Conservation (phyloP, 2,113 vertebrate genomes). For the Chaetura pelagica region DNA sequence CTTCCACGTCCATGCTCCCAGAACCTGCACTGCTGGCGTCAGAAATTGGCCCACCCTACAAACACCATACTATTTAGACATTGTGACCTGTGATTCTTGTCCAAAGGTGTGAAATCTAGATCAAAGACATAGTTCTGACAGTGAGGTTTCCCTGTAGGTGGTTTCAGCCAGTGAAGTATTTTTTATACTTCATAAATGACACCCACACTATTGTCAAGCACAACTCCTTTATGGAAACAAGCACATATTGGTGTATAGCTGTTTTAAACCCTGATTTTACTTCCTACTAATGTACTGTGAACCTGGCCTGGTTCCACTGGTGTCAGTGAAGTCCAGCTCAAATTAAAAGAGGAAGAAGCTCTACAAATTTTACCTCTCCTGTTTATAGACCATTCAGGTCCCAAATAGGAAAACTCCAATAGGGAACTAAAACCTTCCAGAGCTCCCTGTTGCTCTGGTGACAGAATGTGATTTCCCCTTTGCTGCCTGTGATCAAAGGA, state of each 20-base stretch:
- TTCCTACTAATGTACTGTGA: background rate
- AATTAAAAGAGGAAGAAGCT: background rate
- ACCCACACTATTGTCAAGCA: conserved; percentile 45
- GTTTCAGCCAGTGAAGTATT: background rate
- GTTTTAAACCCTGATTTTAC: conserved; percentile 9
- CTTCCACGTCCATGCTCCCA: rapidly evolving
- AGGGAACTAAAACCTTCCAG: background rate
- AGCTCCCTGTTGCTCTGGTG: background rate
- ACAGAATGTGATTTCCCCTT: background rate
- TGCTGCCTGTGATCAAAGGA: background rate
- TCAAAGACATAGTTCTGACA: background rate
- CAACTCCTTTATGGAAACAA: background rate
- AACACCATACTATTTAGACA: background rate
- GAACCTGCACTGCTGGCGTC: background rate
- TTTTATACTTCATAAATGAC: conserved; percentile 34
- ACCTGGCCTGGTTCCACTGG: background rate
- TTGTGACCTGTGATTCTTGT: background rate
- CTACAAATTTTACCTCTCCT: background rate
- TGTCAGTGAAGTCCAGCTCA: background rate
- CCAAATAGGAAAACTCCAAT: background rate
- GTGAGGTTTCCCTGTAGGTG: background rate
- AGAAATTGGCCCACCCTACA: background rate
- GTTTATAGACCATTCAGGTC: background rate
- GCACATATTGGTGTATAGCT: background rate
- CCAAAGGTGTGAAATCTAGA: background rate